Conservation (phyloP, 2,113 vertebrate species). For the Numida meleagris region DNA sequence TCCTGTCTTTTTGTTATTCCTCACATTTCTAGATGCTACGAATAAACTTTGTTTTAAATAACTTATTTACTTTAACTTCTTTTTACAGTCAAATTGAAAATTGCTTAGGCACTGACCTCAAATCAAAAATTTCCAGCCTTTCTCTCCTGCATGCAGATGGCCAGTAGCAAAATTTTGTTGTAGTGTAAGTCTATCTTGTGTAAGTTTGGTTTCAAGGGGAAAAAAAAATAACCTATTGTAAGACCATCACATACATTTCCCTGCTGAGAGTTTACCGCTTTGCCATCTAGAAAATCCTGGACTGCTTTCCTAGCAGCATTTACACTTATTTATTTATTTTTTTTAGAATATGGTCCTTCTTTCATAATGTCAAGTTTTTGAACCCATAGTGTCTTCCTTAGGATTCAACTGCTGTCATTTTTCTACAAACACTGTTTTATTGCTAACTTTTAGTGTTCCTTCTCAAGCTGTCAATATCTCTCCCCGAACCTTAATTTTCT, state of each 20-base stretch:
- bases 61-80: background rate
- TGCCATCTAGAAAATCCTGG: background rate
- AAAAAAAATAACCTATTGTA: background rate
- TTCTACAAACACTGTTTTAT: background rate
- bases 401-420: background rate
- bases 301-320: background rate
- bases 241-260: background rate
- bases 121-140: background rate
- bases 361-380: background rate
- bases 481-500: slow-evolving; percentile 29
- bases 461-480: background rate
- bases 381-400: background rate
- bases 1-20: background rate
- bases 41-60: background rate
- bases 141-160: background rate
- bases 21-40: background rate
- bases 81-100: background rate
- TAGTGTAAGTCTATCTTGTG: background rate
- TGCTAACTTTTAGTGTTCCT: background rate
- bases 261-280: background rate
- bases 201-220: background rate
- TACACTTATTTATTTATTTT: background rate
- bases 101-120: background rate
- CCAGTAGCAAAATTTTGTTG: background rate
- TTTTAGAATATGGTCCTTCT: background rate